These are phyloP conservation scores for Hymenopus coronatus DNA, from an alignment of 2,888 invertebrate species.

Conservation along the genomic window DNA sequence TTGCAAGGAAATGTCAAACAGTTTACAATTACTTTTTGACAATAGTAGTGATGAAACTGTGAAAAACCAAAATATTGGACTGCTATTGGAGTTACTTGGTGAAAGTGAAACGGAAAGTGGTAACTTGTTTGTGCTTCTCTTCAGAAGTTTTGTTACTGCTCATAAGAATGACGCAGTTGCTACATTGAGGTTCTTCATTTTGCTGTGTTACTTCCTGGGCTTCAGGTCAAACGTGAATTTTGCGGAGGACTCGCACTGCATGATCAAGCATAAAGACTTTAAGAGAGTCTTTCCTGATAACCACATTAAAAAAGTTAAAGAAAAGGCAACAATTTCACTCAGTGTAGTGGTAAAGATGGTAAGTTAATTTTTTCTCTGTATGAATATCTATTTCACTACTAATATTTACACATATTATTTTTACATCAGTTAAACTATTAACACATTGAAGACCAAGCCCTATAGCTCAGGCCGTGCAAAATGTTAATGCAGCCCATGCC, in stretches of 20 bases:
- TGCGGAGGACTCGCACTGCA: neutral
- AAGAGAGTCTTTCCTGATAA: neutral
- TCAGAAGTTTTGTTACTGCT: slow-evolving; percentile 1
- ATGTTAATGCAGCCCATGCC: too few species aligned
- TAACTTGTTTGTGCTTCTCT: neutral
- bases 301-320: neutral
- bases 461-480: too few species aligned
- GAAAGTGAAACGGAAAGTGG: neutral
- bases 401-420: too few species aligned
- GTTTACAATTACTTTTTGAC: neutral
- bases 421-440: too few species aligned
- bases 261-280: neutral
- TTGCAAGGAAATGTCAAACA: neutral
- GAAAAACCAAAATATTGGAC: neutral
- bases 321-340: neutral
- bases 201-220: neutral
- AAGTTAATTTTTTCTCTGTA: neutral
- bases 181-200: neutral
- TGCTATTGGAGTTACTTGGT: neutral
- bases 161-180: neutral
- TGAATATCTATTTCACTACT: too few species aligned
- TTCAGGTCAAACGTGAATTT: neutral
- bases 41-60: neutral
- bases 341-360: neutral
- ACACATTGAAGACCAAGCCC: too few species aligned